phyloP scores from a whole-genome alignment of 2,113 vertebrate species.

The Copsychus sechellarum region DNA sequence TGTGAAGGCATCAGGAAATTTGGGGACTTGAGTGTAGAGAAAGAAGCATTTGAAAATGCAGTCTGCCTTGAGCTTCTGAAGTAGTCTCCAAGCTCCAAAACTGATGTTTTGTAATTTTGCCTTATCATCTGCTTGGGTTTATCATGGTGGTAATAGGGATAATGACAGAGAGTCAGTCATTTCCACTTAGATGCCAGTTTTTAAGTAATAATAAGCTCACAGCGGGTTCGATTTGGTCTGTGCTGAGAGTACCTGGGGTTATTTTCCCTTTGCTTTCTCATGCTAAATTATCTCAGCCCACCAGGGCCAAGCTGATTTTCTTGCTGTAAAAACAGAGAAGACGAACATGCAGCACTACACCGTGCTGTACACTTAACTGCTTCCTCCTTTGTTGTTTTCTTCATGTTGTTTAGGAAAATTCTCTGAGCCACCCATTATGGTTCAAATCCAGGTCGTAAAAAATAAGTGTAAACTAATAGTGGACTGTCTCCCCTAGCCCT shows the following conservation, averaged over 20 bases:
- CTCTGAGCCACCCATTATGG: neutral
- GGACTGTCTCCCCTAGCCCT: slow-evolving; percentile 17
- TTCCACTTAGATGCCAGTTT: slow-evolving; percentile 73
- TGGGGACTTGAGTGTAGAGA: slow-evolving; percentile 48
- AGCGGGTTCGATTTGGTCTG: slow-evolving; percentile 64
- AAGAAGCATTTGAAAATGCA: slow-evolving; percentile 11
- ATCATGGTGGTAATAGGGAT: slow-evolving; percentile 76
- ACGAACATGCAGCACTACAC: neutral
- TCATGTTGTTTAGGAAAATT: slow-evolving; percentile 38
- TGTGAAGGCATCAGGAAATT: slow-evolving; percentile 65
- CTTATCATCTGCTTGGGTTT: slow-evolving; percentile 76
- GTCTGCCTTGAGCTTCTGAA: slow-evolving; percentile 45
- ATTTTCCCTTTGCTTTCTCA: slow-evolving; percentile 65
- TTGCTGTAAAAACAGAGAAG: slow-evolving; percentile 45
- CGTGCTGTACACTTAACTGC: neutral
- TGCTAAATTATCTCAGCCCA: slow-evolving; percentile 63
- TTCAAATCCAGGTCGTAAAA: slow-evolving; percentile 44
- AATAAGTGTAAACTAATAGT: slow-evolving; percentile 41
- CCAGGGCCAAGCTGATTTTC: slow-evolving; percentile 56
- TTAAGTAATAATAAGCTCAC: slow-evolving; percentile 73
- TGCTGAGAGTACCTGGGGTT: slow-evolving; percentile 63
- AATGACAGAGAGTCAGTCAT: slow-evolving; percentile 73
- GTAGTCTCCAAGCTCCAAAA: slow-evolving; percentile 55
- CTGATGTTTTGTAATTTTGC: slow-evolving; percentile 74
- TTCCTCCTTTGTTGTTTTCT: slow-evolving; percentile 56